A percentile compares a stretch with the other conserved stretches of the same genome.
Conservation (phyloP, 2,797 vertebrate species). For the Molossus molossus region DNA sequence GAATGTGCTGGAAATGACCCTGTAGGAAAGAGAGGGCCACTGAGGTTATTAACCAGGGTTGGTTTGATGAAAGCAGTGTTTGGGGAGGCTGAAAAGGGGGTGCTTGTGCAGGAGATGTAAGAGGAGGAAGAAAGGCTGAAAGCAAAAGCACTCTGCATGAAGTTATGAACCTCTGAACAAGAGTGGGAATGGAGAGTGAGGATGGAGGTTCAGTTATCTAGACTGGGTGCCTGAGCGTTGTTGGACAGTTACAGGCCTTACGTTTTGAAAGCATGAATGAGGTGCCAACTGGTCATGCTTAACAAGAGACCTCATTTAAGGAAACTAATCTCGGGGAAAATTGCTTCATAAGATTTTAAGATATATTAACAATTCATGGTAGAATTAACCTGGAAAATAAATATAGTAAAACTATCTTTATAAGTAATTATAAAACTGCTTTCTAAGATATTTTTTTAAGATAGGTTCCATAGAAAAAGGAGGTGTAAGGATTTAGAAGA, state of each 20-base stretch:
- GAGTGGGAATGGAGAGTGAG: background rate
- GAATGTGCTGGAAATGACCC: background rate
- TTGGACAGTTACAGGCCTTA: background rate
- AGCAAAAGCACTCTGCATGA: background rate
- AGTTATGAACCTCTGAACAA: background rate
- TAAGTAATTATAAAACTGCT: background rate
- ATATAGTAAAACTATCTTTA: background rate
- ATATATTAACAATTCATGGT: background rate
- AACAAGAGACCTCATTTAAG: background rate
- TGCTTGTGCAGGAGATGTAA: background rate
- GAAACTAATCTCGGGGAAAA: background rate
- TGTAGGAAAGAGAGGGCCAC: background rate
- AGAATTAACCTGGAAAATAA: background rate
- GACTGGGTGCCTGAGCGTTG: background rate
- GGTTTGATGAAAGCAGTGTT: background rate
- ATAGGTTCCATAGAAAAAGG: background rate
- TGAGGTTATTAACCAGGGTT: background rate
- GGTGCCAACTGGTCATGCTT: background rate
- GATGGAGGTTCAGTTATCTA: too few species aligned
- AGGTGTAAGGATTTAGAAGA: background rate
- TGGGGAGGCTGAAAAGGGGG: background rate
- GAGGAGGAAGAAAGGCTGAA: background rate
- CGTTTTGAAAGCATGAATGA: background rate
- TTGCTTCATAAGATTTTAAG: background rate
- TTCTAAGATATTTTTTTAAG: background rate